Evolutionary conservation across 2,113 vertebrate species (phyloP), one percentile per base, ranked within the genome.

Genomic region (Struthidea cinerea): DNA sequence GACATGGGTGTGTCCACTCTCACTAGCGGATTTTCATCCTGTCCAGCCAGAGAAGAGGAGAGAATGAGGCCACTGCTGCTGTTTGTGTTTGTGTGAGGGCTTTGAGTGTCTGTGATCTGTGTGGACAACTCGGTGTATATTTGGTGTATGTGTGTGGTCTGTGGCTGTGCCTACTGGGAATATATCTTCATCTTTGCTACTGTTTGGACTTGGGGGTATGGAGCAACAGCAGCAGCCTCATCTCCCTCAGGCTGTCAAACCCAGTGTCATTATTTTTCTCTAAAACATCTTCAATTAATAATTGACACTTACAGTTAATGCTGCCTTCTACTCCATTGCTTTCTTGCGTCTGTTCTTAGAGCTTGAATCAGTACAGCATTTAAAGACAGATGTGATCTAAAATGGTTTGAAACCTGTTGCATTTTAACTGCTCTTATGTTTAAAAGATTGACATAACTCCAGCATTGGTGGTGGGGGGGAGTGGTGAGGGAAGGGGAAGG

Each of bases 1-100:
- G 10, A 9, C 23, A n/a, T 6, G 16, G 24, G 6, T 0, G 0
- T 55, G 17, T 28, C n/a, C 63, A 44, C 9, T 22, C 20, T 26
- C 33, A 49, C 24, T 35, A 46, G 7, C 32, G 56, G 39, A 63
- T 11, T 71, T 60, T 22, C 9, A 50, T 18, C 33, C 11, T 50
- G 15, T 23, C n/a, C 57, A 68, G 26, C 2, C 35, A 55, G 22
- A 90, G 49, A 33, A 20, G 8, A 33, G 35, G 50, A 24, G 26
- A 73, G 49, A 56, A 87, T 39, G 27, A 69, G 46, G 11, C 16
- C 9, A 20, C 13, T 17, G 14, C 5, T 73, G 21, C 6, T 76
- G 23, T 23, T 21, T 39, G 35, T 53, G 21, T 32, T 68, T 2
- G 0, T 35, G 11, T 28, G 18, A 74, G 33, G 23, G 4, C 24